phyloP scores from a whole-genome alignment of 2,888 invertebrate species.

The Amphipoea lucens region DNA sequence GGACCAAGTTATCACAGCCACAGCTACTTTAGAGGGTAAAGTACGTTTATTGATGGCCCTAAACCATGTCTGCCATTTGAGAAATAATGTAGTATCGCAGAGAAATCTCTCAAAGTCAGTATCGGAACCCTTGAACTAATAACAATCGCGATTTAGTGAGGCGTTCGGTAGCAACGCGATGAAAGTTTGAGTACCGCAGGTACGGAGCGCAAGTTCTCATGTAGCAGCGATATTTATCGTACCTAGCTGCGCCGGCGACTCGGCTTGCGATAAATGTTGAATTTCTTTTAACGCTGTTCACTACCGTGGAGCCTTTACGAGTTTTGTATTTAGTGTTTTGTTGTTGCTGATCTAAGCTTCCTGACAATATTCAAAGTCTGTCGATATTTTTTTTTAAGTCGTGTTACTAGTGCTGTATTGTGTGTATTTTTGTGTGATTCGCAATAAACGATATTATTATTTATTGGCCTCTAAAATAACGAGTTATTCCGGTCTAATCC shows the following conservation, averaged over 20 bases:
- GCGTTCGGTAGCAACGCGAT: constrained; percentile 70
- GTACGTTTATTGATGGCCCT: constrained; percentile 9
- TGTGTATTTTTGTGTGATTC: no score
- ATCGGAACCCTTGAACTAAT: constrained; percentile 72
- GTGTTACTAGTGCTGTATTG: no score
- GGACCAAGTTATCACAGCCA: not conserved
- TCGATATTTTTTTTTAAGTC: no score
- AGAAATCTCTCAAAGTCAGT: constrained; percentile 43
- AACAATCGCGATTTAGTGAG: constrained; percentile 75
- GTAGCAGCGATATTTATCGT: constrained; percentile 29
- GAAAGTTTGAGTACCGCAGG: constrained; percentile 73
- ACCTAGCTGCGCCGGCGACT: not conserved
- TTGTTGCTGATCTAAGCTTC: not conserved
- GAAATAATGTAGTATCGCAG: constrained; percentile 38
- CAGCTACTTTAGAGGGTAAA: constrained; percentile 12
- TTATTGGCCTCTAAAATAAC: no score
- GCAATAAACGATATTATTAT: no score
- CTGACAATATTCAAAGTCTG: no score
- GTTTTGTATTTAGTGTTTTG: not conserved
- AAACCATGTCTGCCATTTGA: constrained; percentile 19
- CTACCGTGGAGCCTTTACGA: no score
- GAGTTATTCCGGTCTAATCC: no score
- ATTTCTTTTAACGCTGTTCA: not conserved
- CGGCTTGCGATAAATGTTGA: not conserved
- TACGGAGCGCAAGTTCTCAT: constrained; percentile 65